Evolutionary conservation across 2,113 vertebrate species (phyloP).

Genomic region (Paraplagusia blochii): DNA sequence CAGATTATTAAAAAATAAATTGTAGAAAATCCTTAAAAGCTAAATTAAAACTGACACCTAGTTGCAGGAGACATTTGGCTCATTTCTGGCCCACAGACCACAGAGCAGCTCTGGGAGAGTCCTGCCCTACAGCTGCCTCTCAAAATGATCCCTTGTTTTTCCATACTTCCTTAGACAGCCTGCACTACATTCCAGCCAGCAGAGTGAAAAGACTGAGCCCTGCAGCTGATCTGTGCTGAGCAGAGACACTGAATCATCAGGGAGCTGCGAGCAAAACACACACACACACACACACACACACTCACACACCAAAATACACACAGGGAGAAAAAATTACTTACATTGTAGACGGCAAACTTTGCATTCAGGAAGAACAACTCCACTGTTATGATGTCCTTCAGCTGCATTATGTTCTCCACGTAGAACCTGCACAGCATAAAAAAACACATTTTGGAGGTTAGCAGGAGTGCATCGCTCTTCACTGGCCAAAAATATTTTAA

Average conservation of each 20-base stretch:
- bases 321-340: slow-evolving; percentile 60
- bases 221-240: slow-evolving; percentile 46
- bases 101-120: too few relatives aligned
- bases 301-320: slow-evolving; percentile 1
- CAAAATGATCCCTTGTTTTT: slow-evolving; percentile 23
- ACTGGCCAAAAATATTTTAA: too few relatives aligned
- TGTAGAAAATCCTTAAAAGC: too few relatives aligned
- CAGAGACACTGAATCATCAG: slow-evolving; percentile 60
- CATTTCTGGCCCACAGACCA: too few relatives aligned
- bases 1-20: too few relatives aligned
- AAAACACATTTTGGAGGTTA: slow-evolving; percentile 2
- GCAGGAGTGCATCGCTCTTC: neutral
- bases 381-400: slow-evolving; percentile 95
- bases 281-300: slow-evolving; percentile 12
- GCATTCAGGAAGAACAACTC: slow-evolving; percentile 97
- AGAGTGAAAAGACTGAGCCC: slow-evolving; percentile 49
- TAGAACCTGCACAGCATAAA: slow-evolving; percentile 84
- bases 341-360: slow-evolving; percentile 94
- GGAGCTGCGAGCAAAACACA: slow-evolving; percentile 14
- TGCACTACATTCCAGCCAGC: slow-evolving; percentile 51
- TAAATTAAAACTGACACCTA: too few relatives aligned
- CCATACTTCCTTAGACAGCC: slow-evolving; percentile 13
- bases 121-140: slow-evolving; percentile 31
- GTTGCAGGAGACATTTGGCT: too few relatives aligned
- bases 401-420: slow-evolving; percentile 93